phyloP scores from a whole-genome alignment of 2,888 invertebrate species.

The Acronicta alni region DNA sequence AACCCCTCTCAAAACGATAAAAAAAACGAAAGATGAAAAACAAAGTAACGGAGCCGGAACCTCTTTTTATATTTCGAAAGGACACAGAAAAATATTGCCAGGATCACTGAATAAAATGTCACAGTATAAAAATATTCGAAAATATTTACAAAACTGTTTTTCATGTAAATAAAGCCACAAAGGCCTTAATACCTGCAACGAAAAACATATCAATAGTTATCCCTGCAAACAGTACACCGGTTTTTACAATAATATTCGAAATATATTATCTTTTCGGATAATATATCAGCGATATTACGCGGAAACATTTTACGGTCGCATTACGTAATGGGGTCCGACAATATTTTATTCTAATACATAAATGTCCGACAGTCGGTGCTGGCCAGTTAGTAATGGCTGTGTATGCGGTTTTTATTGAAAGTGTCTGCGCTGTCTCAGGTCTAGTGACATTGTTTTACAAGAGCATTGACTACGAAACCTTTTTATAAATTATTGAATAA shows the following conservation, averaged over 20 bases:
- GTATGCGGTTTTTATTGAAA: slow-evolving; percentile 8
- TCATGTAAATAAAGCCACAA: background rate
- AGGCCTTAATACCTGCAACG: background rate
- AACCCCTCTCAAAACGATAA: no score
- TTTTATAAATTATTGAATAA: no score
- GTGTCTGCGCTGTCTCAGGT: background rate
- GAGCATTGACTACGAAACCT: no score
- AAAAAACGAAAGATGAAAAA: no score
- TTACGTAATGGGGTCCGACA: slow-evolving; percentile 76
- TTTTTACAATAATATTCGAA: slow-evolving; percentile 56
- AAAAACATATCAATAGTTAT: background rate
- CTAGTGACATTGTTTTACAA: no score
- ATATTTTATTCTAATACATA: slow-evolving; percentile 75
- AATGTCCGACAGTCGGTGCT: slow-evolving; percentile 46
- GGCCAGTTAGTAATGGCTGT: slow-evolving; percentile 45
- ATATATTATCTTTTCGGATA: slow-evolving; percentile 64
- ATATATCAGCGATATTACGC: slow-evolving; percentile 75
- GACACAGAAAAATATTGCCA: no score
- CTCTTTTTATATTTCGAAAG: no score
- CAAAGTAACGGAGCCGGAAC: no score
- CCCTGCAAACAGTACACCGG: slow-evolving; percentile 34
- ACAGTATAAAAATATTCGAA: no score
- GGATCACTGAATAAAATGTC: no score
- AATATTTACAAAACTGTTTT: no score
- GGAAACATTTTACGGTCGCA: slow-evolving; percentile 81